Evolutionary conservation across 2,797 vertebrate genomes (phyloP), one percentile per base, ranked within the genome.

Genomic region (Anguilla marmorata): DNA sequence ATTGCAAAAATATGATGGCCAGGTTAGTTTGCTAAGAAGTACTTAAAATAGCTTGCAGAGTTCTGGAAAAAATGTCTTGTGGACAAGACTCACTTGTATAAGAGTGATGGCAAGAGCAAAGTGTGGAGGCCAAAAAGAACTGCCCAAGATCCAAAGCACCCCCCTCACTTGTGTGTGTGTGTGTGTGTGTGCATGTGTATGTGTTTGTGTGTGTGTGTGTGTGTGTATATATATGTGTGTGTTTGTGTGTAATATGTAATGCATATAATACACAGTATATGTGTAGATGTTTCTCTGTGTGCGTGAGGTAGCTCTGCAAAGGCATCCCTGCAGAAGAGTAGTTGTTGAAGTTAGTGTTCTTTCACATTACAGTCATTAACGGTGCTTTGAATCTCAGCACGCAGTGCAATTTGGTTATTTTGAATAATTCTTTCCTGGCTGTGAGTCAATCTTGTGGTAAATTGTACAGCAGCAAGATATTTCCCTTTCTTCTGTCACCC

Each of bases 291-390:
- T 45, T 45, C 41, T 45, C 41, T 45, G 41, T 45, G 41, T 45
- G 41, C 41, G 3, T 45, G 41, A 45, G 41, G 41, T 45, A 45
- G 41, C 41, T 45, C 41, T 45, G 41, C 41, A 45, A 45, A 45
- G 4, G 87, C 88, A 92, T 24, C 89, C 33, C 89, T 85, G 87
- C 56, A 88, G 82, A 7, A 87, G 2, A 88, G 87, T 66, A 30
- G 45, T 85, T 58, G 48, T 33, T 58, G 88, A 88, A 89, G 9
- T 92, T 91, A 88, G 89, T 89, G 82, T n/a, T 87, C 24, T 83
- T 88, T 82, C 48, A 85, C 85, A 60, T 90, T 90, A 50, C 30
- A 90, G 84, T 41, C 21, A 69, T 90, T 93, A 92, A 91, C 91
- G 93, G 84, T 86, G 91, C 30, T 90, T 90, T 86, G 66, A 8